phyloP scores from a whole-genome alignment of 2,113 vertebrate genomes.

The Protomyctophum bolini region DNA sequence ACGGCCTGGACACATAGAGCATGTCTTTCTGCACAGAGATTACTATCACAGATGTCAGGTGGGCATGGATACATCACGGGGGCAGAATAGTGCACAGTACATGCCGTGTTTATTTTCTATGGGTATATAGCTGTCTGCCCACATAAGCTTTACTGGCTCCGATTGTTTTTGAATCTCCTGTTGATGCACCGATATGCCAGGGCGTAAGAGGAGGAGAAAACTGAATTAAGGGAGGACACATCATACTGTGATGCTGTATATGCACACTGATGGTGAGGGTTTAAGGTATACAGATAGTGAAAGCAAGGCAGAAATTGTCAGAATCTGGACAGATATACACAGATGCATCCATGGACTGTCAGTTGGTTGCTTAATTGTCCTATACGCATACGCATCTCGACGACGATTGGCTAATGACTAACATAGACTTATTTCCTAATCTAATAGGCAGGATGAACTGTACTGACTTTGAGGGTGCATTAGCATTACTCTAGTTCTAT shows the following conservation, averaged over 20 bases:
- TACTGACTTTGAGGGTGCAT: too few species aligned
- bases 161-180: slow-evolving; percentile 47
- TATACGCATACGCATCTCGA: too few species aligned
- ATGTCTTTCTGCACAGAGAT: neutral
- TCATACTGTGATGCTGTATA: neutral
- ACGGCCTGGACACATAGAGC: slow-evolving; percentile 35
- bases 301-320: neutral
- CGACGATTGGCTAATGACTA: too few species aligned
- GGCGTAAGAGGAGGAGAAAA: too few species aligned
- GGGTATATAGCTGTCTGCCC: slow-evolving; percentile 50
- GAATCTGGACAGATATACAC: neutral
- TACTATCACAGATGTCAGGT: too few species aligned
- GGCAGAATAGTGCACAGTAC: slow-evolving; percentile 25
- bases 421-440: too few species aligned
- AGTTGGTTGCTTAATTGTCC: too few species aligned
- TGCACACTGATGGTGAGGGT: neutral
- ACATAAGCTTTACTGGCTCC: slow-evolving; percentile 52
- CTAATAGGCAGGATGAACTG: too few species aligned
- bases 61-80: slow-evolving; percentile 35
- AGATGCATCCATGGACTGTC: neutral
- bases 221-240: slow-evolving; percentile 26
- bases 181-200: slow-evolving; percentile 51
- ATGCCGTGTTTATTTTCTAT: slow-evolving; percentile 45
- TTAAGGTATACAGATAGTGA: neutral
- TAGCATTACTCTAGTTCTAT: too few species aligned